phyloP scores from a whole-genome alignment of 2,797 vertebrate genomes.

The Craterocephalus amniculus region DNA sequence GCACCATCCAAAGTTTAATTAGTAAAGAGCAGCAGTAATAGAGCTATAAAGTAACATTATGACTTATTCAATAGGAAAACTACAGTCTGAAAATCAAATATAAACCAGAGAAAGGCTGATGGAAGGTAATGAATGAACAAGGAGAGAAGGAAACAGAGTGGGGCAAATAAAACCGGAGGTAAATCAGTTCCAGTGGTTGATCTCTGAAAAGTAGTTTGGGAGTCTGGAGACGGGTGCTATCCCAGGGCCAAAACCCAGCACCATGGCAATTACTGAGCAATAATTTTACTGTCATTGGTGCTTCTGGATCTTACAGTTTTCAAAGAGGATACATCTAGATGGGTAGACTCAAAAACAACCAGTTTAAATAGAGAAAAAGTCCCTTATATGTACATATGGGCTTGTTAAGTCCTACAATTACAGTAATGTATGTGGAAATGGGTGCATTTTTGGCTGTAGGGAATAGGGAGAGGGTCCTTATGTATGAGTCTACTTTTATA shows the following conservation, averaged over 20 bases:
- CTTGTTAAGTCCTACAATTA: background rate
- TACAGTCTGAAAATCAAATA: constrained; percentile 37
- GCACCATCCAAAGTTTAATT: constrained; percentile 59
- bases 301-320: constrained; percentile 34
- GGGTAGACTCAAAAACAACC: constrained; percentile 5
- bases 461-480: too few relatives aligned
- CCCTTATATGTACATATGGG: background rate
- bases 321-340: constrained; percentile 18
- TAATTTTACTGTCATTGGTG: constrained; percentile 60
- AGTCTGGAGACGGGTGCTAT: constrained; percentile 55
- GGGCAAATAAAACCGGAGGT: constrained; percentile 52
- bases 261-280: constrained; percentile 64
- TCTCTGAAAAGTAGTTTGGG: constrained; percentile 65
- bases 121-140: constrained; percentile 28
- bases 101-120: constrained; percentile 7
- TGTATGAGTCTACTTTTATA: too few relatives aligned
- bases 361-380: background rate
- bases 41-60: constrained; percentile 66
- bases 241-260: constrained; percentile 51
- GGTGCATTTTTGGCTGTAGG: too few relatives aligned
- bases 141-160: constrained; percentile 19
- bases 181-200: constrained; percentile 75
- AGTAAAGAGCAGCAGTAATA: constrained; percentile 57
- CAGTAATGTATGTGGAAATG: too few relatives aligned
- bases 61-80: constrained; percentile 61